Evolutionary conservation across 2,888 invertebrate species (phyloP), one percentile per base, ranked within the genome.

Genomic region (Arrhopalites spinosus): DNA sequence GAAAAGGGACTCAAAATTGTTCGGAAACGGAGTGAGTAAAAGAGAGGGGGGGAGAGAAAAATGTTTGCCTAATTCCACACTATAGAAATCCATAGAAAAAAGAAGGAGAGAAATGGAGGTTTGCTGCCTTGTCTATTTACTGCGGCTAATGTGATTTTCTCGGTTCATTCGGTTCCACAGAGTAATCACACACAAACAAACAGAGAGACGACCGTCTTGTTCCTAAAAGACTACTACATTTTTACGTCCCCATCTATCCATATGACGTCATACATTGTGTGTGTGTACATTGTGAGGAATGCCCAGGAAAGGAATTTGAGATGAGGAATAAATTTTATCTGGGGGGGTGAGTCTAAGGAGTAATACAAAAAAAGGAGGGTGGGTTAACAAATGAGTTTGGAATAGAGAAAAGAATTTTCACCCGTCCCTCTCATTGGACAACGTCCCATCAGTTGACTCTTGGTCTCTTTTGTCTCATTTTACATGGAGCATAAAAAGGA

Each of bases 61-160:
- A 69, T 68, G 47, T 45, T 69, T 59, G 59, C 36, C 59, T 59
- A 70, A 70, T 70, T 70, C 56, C 53, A 59, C 59, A 59, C 23
- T 23, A 11, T 36, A 59, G 43, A n/a, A n/a, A 59, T 70, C 29
- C 70, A 70, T 70, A 23, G 59, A 17, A 8, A 29, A 29, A 15
- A 15, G 63, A 63, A 30, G 29, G 63, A 17, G 3, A 36, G 36
- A 7, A 36, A 36, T 7, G 11, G 11, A 36, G 36, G 36, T 7
- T 36, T 36, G 8, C 63, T 25, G 30, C 70, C 56, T 70, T 59
- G 70, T 70, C 43, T 70, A 56, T 70, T 70, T 70, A 56, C 70
- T 70, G 56, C 59, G 70, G 70, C 59, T 70, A 70, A 70, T 70
- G 70, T 70, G 70, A 70, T 70, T 70, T 70, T 53, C 56, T 70